Conservation (phyloP, 1,140 invertebrate species). For the Eriosoma lanigerum region DNA sequence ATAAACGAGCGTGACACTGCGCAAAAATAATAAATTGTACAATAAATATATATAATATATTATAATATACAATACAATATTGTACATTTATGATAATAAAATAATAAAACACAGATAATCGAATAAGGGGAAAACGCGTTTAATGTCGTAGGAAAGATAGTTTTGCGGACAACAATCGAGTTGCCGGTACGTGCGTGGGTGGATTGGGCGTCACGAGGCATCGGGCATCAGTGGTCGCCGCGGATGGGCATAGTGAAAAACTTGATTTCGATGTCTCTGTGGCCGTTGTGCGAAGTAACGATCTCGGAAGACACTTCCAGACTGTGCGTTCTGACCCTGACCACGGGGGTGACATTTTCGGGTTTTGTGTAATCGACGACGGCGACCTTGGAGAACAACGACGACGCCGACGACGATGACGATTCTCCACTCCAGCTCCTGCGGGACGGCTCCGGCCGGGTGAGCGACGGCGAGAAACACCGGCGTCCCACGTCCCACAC, state of each 20-base stretch:
- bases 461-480: constrained; percentile 61
- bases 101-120: not conserved
- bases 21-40: not conserved
- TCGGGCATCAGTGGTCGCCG: not conserved
- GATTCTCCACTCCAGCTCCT: constrained; percentile 53
- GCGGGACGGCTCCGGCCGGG: constrained; percentile 56
- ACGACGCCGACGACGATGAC: constrained; percentile 55
- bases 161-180: not conserved
- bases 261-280: constrained; percentile 75
- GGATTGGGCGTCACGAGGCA: not conserved
- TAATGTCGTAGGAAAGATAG: not conserved
- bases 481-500: constrained; percentile 72
- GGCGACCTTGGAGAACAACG: constrained; percentile 55
- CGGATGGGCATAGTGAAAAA: constrained; percentile 64
- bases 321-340: constrained; percentile 39
- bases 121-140: not conserved
- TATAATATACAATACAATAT: not conserved
- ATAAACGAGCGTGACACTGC: not conserved
- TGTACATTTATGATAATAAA: not conserved
- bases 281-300: constrained; percentile 74
- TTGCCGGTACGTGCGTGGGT: no score
- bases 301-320: constrained; percentile 73
- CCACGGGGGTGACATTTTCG: not conserved
- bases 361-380: not conserved
- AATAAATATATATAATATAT: not conserved